Percentiles rank a stretch among this genome's conserved stretches.
phyloP scores from a whole-genome alignment of 2,113 vertebrate genomes.

The Cyanistes caeruleus region DNA sequence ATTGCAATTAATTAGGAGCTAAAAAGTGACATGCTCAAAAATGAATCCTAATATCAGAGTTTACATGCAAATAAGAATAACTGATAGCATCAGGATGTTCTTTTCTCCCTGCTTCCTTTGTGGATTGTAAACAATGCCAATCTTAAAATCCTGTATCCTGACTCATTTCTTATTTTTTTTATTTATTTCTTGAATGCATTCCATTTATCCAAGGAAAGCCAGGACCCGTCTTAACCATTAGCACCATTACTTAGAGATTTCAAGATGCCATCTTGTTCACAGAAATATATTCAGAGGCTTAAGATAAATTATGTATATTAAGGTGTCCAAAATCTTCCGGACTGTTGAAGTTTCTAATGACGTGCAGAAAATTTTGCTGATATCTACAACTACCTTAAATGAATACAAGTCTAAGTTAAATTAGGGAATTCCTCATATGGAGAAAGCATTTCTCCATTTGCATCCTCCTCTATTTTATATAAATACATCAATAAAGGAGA shows the following conservation, averaged over 20 bases:
- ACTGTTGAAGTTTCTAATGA: neutral
- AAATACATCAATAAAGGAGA: conserved; percentile 47
- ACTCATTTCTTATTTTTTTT: neutral
- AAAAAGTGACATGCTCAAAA: conserved; percentile 66
- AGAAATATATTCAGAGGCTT: neutral
- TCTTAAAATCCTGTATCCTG: neutral
- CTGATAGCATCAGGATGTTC: conserved; percentile 24
- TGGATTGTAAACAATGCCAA: conserved; percentile 6
- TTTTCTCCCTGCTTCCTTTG: conserved; percentile 44
- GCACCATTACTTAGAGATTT: neutral
- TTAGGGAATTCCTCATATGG: conserved; percentile 16
- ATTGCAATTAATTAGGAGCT: conserved; percentile 74
- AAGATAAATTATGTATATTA: conserved; percentile 3
- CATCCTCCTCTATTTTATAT: conserved; percentile 55
- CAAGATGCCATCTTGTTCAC: conserved; percentile 36
- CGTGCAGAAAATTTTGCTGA: neutral
- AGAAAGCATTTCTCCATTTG: conserved; percentile 34
- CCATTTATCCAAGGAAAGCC: neutral
- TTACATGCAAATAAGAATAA: conserved; percentile 45
- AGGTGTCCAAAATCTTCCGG: conserved; percentile 7
- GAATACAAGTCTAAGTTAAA: neutral
- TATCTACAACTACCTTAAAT: conserved; percentile 9
- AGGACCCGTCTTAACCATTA: neutral
- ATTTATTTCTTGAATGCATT: neutral
- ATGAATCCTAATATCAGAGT: conserved; percentile 57